These are phyloP conservation scores for Rallus limicola DNA, from an alignment of 2,113 vertebrate species.

Conservation along the genomic window DNA sequence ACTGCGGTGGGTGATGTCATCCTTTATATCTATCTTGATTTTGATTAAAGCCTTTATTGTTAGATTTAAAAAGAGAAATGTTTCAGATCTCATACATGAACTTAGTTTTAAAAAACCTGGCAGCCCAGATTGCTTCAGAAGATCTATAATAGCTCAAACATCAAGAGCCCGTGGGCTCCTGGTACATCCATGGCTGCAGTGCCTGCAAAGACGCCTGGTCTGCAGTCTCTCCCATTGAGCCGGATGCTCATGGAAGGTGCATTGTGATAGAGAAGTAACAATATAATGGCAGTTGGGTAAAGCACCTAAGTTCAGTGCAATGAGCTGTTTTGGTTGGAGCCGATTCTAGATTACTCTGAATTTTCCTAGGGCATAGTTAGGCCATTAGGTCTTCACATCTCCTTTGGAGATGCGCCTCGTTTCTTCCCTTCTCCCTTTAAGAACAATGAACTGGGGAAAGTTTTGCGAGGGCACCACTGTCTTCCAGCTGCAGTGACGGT, in stretches of 20 bases:
- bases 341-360: neutral
- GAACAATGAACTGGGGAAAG: neutral
- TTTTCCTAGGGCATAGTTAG: neutral
- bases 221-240: neutral
- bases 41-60: neutral
- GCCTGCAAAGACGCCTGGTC: neutral
- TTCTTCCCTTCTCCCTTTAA: neutral
- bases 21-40: neutral
- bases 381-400: neutral
- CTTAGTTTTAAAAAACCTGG: neutral
- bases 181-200: neutral
- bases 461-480: neutral
- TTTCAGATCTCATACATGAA: neutral
- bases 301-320: neutral
- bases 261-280: neutral
- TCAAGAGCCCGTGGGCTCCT: neutral
- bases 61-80: neutral
- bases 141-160: neutral
- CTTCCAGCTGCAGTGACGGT: neutral
- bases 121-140: neutral
- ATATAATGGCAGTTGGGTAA: neutral
- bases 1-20: slow-evolving; percentile 7
- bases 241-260: neutral
- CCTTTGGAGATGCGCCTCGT: neutral
- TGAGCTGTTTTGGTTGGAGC: neutral